Evolutionary conservation across 1,140 invertebrate genomes (phyloP), one percentile per base, ranked within the genome.

Genomic region (Physella acuta): DNA sequence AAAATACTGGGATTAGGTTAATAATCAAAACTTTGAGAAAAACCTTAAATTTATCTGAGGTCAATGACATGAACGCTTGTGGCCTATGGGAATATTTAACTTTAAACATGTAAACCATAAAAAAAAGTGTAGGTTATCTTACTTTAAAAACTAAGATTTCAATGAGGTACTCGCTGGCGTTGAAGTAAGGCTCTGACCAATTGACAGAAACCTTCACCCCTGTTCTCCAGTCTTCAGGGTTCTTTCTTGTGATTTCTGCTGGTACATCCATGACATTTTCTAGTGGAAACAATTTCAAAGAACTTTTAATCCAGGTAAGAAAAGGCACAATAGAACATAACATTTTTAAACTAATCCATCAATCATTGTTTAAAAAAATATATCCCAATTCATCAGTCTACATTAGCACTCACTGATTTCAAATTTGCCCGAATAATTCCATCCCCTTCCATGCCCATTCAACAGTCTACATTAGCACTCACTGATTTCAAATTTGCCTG

Each of bases 101-200:
- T 8, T 28, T n/a, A 26, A 33, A 36, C 17, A 49, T 44, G 16
- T 39, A 52, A 44, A 44, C 8, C 8, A 44, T 44, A 20, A 11
- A 11, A 44, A 44, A 8, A 8, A 44, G 39, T 20, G 3, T 20
- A 58, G 56, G 11, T 34, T 34, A 34, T 34, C 5, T 69, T 64
- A 77, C 76, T 72, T 68, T 63, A 62, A 66, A 78, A 16, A 51
- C 68, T 61, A 77, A 49, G 31, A 78, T 51, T 39, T 76, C 73
- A 33, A 78, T 60, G 16, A 31, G 26, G 34, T 51, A 56, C 28
- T 56, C 37, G 26, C 31, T 30, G 14, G 60, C 51, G 0, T 44
- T 36, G n/a, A 73, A 58, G 16, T 65, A 37, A 33, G 3, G 33
- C 17, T 66, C 37, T n/a, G 75, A 71, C 76, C 76, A 78, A 2